A percentile compares a stretch with the other conserved stretches of the same genome.
These are phyloP conservation scores for Idaea aversata DNA, from an alignment of 2,888 invertebrate genomes.

Conservation along the genomic window DNA sequence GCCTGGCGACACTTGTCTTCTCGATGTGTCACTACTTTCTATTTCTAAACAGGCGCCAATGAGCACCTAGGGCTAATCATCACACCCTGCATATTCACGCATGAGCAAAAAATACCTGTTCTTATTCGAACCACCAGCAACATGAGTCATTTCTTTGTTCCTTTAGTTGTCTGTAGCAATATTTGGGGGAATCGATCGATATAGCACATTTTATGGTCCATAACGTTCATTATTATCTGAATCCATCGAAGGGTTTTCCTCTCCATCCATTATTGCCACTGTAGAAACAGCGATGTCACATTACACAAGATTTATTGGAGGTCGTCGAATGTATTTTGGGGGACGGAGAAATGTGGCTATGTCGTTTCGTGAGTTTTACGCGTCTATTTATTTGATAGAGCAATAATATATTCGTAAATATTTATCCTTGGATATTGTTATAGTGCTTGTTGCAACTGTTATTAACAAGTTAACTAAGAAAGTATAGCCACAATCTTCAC, in stretches of 20 bases:
- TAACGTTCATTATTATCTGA: background rate
- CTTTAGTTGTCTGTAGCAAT: constrained; percentile 9
- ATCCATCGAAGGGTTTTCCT: constrained; percentile 8
- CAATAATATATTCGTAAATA: background rate
- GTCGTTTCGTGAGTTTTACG: constrained; percentile 13
- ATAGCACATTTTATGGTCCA: background rate
- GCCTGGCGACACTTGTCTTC: constrained; percentile 38
- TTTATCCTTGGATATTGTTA: background rate
- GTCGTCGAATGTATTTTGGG: background rate
- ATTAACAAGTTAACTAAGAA: background rate
- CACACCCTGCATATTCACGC: constrained; percentile 30
- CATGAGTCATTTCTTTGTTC: constrained; percentile 29
- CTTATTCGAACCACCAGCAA: constrained; percentile 19
- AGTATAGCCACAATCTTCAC: background rate
- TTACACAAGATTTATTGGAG: constrained; percentile 34
- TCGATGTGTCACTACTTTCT: constrained; percentile 69
- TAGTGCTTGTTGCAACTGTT: background rate
- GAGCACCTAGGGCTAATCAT: constrained; percentile 46
- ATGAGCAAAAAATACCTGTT: constrained; percentile 31
- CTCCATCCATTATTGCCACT: constrained; percentile 21
- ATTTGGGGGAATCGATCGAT: constrained; percentile 1
- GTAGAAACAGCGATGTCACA: constrained; percentile 35
- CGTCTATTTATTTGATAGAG: constrained; percentile 8
- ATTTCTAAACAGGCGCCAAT: constrained; percentile 64
- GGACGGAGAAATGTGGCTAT: background rate